Conservation (phyloP, 1,140 invertebrate species). For the Cryptotermes secundus region DNA sequence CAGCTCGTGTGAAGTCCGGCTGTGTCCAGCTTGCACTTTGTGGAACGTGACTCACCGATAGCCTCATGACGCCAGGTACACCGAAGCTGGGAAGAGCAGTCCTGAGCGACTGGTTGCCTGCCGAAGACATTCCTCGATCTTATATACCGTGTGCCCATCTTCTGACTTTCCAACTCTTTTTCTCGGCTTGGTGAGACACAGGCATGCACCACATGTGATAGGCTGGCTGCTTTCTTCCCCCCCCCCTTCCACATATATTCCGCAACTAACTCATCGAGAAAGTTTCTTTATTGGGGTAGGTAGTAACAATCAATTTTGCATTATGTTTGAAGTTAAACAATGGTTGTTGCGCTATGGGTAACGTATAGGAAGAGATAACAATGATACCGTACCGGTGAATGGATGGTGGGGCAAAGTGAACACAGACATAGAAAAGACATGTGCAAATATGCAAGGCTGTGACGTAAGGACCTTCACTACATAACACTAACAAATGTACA, state of each 20-base stretch:
- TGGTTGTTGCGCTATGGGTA: background rate
- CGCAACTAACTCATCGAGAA: background rate
- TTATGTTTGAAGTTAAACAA: conserved; percentile 1
- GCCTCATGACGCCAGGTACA: background rate
- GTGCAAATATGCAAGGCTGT: too few relatives aligned
- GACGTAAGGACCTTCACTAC: too few relatives aligned
- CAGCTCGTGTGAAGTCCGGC: too few relatives aligned
- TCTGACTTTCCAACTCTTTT: background rate
- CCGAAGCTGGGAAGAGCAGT: background rate
- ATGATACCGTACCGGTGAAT: background rate
- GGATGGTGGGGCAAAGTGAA: background rate
- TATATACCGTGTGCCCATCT: background rate
- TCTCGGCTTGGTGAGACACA: background rate
- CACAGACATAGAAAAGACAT: too few relatives aligned
- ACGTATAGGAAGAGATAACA: background rate
- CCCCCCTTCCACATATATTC: background rate
- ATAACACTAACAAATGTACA: too few relatives aligned
- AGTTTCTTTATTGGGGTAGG: background rate
- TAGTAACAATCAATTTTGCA: background rate
- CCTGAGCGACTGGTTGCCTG: background rate
- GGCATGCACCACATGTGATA: background rate
- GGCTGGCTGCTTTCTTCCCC: background rate
- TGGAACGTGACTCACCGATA: background rate
- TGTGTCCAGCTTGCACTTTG: too few relatives aligned
- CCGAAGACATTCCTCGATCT: background rate